Evolutionary conservation across 2,797 vertebrate species (phyloP), one percentile per base, ranked within the genome.

Genomic region (Melanotaenia maccullochi): DNA sequence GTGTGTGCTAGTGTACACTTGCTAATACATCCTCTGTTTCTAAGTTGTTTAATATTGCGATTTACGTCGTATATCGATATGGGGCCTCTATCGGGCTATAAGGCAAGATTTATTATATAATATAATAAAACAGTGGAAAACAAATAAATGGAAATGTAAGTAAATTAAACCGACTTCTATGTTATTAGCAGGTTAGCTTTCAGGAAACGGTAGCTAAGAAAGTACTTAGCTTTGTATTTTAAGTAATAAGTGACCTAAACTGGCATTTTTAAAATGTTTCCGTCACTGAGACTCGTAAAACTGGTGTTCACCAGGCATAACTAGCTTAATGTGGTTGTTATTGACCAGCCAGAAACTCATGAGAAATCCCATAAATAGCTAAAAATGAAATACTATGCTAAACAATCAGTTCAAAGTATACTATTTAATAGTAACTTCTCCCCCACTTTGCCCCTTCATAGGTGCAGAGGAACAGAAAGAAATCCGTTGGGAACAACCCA

Each of bases 21-120:
- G 49, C 56, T 1, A 20, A 1, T 6, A 11, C 49, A 8, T 18
- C 13, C 18, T 12, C 22, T 59, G 33, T 63, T 38, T 32, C n/a
- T 35, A 57, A 33, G 9, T 38, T 20, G 40, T 38, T 69, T 30
- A 30, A 28, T 66, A 36, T 0, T 33, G 33, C 51, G 33, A 30
- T 3, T 49, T 61, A 2, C 47, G 22, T 52, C 28, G 57, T 66
- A 40, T 16, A 30, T 36, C 76, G 74, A 35, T 51, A 90, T 90
- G 88, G 82, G 76, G 55, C 20, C 12, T 35, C 44, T n/a, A 51
- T 67, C 68, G 55, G 60, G 70, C 13, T 20, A n/a, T 38, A 87
- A 63, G 90, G 92, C 92, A 88, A 90, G 90, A 68, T 7, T 20
- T 2, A 11, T 16, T 14, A 47, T 0, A 9, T 14, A 9, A 9